Evolutionary conservation across 2,888 invertebrate species (phyloP), one percentile per base, ranked within the genome.

Genomic region (Muschampia plurimacula): DNA sequence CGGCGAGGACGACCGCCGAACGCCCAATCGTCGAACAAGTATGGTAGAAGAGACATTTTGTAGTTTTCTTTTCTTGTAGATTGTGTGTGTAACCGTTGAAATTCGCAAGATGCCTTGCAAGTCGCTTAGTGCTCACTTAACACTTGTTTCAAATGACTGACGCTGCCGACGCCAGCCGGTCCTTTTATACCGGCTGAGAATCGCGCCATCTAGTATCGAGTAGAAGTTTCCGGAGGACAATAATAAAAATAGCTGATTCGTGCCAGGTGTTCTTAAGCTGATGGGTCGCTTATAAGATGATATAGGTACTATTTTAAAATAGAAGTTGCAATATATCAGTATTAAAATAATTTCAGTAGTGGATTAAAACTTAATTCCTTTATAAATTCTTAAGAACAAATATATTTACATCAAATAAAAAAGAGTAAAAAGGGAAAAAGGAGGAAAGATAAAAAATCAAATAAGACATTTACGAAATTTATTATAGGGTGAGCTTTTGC

Each of bases 41-140:
- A 86, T 49, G 89, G 89, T 77, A 86, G 78, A 46, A 89, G 77
- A 79, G 88, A 85, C 89, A 89, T 89, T 76, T 79, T 85, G 10
- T 63, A 15, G 46, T 52, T 49, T 41, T 0, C 13, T 22, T 57
- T 28, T n/a, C 13, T 60, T 60, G 59, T 32, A 57, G 28, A 3
- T 57, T 10, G 55, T n/a, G 9, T 15, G 22, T 22, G 22, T 5
- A 12, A 57, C 66, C 5, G 55, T 32, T 66, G 59, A 15, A 76
- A 69, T n/a, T 79, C 72, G 67, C 71, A 75, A 63, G 68, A 67
- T 41, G 68, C 60, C 13, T 59, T 28, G 66, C 66, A 46, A 41
- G 9, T 66, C 36, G 36, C 60, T 60, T 60, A 57, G 2, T 36
- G 13, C 62, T 68, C 49, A 49, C n/a, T 15, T 46, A 36, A 46